These are phyloP conservation scores for Tapirus terrestris DNA, from an alignment of 2,113 vertebrate genomes.

Conservation along the genomic window DNA sequence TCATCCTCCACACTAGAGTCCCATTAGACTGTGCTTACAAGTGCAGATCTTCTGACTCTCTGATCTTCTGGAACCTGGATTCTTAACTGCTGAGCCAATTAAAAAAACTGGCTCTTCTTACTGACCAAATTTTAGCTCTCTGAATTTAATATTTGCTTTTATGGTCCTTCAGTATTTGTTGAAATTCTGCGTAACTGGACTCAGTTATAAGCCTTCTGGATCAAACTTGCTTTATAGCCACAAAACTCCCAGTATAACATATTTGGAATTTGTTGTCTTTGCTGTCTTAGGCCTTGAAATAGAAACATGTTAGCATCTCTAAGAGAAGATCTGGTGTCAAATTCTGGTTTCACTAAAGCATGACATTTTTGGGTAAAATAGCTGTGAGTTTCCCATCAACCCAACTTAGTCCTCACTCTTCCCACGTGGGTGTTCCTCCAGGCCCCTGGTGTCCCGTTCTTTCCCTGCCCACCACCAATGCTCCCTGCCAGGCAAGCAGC, in stretches of 20 bases:
- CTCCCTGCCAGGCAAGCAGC: not conserved
- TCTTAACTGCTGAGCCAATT: not conserved
- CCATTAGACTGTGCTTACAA: not conserved
- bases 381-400: not conserved
- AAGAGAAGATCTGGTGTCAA: not conserved
- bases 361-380: not conserved
- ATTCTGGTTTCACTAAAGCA: not conserved
- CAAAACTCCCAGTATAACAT: not conserved
- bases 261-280: constrained; percentile 36
- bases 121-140: not conserved
- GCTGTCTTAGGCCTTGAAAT: not conserved
- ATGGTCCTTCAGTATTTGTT: not conserved
- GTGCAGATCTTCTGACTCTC: not conserved
- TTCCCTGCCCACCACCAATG: not conserved
- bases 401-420: not conserved
- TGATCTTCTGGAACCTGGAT: not conserved
- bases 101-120: not conserved
- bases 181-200: not conserved
- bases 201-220: not conserved
- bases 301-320: not conserved
- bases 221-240: not conserved
- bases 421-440: not conserved
- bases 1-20: not conserved
- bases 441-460: not conserved
- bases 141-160: constrained; percentile 24